Conservation (phyloP, 2,797 vertebrate species). For the Gymnoscopelus braueri region DNA sequence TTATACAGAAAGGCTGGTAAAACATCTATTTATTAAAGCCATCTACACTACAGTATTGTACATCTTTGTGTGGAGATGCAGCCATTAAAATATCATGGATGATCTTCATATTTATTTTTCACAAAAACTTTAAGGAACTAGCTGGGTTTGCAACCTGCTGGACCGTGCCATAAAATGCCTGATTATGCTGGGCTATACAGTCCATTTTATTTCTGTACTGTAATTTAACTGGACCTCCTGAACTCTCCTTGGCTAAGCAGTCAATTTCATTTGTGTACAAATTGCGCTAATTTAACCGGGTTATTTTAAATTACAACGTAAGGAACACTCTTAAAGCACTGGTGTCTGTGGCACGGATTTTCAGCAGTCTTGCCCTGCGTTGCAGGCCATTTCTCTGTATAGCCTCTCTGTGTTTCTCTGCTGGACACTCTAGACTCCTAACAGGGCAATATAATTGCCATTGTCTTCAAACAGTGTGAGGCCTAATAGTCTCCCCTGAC, state of each 20-base stretch:
- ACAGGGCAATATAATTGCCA: slow-evolving; percentile 10
- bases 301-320: neutral
- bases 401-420: neutral
- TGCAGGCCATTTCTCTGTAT: neutral
- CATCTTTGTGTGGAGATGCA: no score
- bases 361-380: neutral
- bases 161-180: neutral
- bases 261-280: slow-evolving; percentile 3
- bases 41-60: no score
- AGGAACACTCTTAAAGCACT: no score
- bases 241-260: neutral
- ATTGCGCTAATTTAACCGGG: neutral
- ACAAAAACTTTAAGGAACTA: neutral
- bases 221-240: neutral
- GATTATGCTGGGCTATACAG: neutral
- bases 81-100: no score
- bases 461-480: neutral
- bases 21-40: no score
- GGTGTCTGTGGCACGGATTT: no score
- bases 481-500: slow-evolving; percentile 22
- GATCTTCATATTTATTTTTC: no score
- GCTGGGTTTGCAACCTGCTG: slow-evolving; percentile 8
- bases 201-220: neutral
- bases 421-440: neutral
- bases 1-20: no score